These are phyloP conservation scores for Battus philenor DNA, from an alignment of 1,140 invertebrate species.

Conservation along the genomic window DNA sequence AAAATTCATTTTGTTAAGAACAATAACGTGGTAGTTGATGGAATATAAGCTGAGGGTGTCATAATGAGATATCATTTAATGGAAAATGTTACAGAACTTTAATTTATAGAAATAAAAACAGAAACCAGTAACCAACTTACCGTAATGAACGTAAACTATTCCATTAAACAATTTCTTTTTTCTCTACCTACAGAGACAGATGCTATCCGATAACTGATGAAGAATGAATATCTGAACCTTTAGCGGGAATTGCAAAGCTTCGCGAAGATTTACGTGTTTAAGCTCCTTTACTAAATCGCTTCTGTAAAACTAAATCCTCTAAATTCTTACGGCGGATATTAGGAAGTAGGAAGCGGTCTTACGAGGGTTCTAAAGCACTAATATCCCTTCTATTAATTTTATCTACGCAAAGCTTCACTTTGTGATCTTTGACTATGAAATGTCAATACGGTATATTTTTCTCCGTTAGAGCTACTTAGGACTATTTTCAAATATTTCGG, in stretches of 20 bases:
- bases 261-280: conserved; percentile 48
- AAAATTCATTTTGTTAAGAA: conserved; percentile 20
- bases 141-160: conserved; percentile 20
- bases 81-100: conserved; percentile 13
- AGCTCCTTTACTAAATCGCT: conserved; percentile 49
- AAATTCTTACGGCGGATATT: conserved; percentile 41
- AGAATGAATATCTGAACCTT: conserved; percentile 37
- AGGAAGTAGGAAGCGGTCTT: conserved; percentile 43
- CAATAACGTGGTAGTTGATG: conserved; percentile 7
- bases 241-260: conserved; percentile 59
- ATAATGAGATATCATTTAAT: conserved; percentile 26
- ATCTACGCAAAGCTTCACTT: conserved; percentile 68
- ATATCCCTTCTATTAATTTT: conserved; percentile 40
- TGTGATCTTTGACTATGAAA: conserved; percentile 18
- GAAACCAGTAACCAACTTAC: conserved; percentile 15
- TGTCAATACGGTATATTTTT: conserved; percentile 10
- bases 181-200: conserved; percentile 15
- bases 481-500: conserved; percentile 7
- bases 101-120: conserved; percentile 2
- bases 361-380: conserved; percentile 52
- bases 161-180: conserved; percentile 29
- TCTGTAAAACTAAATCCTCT: conserved; percentile 52
- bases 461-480: conserved; percentile 2
- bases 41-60: conserved; percentile 14
- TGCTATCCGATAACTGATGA: conserved; percentile 31